phyloP scores from a whole-genome alignment of 2,113 vertebrate species.

The Epinephelus cyanopodus region DNA sequence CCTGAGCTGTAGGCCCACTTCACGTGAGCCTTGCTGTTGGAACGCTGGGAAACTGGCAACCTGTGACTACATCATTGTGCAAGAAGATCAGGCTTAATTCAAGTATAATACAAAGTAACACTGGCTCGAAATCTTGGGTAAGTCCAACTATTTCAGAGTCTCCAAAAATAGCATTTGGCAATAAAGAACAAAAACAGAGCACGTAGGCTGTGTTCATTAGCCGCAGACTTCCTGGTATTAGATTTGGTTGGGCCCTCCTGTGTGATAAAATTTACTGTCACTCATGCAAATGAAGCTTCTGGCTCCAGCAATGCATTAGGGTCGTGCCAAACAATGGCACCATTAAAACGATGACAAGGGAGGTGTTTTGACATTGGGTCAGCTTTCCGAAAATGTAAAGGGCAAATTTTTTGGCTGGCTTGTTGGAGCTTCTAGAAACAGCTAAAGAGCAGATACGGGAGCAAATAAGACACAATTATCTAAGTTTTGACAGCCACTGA shows the following conservation, averaged over 20 bases:
- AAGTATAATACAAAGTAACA: slow-evolving; percentile 37
- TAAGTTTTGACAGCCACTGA: too few species aligned
- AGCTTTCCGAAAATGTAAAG: slow-evolving; percentile 1
- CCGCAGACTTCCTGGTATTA: slow-evolving; percentile 21
- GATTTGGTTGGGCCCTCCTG: slow-evolving; percentile 15
- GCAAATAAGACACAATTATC: too few species aligned
- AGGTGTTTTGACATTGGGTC: slow-evolving; percentile 8
- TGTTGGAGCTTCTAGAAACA: not conserved
- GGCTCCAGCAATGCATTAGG: slow-evolving; percentile 1
- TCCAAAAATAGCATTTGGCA: slow-evolving; percentile 50
- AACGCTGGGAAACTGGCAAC: slow-evolving; percentile 31
- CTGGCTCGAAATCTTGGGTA: slow-evolving; percentile 14
- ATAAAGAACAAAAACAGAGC: slow-evolving; percentile 10
- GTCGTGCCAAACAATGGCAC: slow-evolving; percentile 40
- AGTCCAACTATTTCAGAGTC: slow-evolving; percentile 19
- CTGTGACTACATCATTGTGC: slow-evolving; percentile 43
- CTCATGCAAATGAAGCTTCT: slow-evolving; percentile 56
- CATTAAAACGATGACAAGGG: slow-evolving; percentile 23
- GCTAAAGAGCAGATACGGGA: too few species aligned
- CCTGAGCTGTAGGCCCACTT: not conserved
- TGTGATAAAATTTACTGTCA: slow-evolving; percentile 47
- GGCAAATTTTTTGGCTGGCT: not conserved
- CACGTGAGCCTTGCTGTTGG: slow-evolving; percentile 1
- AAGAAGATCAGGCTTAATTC: slow-evolving; percentile 52
- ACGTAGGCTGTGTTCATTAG: not conserved